Conservation (phyloP, 2,797 vertebrate genomes). For the Luscinia megarhynchos region DNA sequence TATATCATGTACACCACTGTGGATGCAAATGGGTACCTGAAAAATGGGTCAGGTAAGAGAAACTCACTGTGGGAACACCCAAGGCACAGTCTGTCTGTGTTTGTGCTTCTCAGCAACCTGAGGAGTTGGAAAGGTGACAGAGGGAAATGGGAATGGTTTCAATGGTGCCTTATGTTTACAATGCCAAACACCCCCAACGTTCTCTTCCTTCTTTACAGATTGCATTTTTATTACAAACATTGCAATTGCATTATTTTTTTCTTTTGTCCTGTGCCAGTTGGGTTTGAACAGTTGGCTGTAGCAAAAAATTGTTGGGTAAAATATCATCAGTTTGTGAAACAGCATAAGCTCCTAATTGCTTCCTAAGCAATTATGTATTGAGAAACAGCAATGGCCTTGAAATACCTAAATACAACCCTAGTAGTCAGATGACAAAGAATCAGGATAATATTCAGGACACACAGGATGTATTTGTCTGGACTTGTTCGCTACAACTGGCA, state of each 20-base stretch:
- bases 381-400: neutral
- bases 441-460: neutral
- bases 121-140: neutral
- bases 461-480: neutral
- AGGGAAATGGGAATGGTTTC: neutral
- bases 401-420: neutral
- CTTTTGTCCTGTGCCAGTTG: neutral
- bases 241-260: neutral
- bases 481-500: neutral
- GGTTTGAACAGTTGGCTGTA: neutral
- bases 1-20: conserved; percentile 97
- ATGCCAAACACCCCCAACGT: fast-evolving
- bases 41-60: conserved; percentile 93
- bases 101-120: neutral
- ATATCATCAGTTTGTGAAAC: neutral
- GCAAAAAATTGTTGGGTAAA: neutral
- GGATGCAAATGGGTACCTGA: conserved; percentile 93
- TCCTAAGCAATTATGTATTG: neutral
- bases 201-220: neutral
- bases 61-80: neutral
- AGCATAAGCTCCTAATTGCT: neutral
- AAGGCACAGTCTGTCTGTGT: neutral
- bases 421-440: neutral
- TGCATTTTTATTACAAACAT: neutral
- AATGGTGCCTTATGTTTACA: neutral